Conservation (phyloP, 2,113 vertebrate species). For the Orcinus orca region DNA sequence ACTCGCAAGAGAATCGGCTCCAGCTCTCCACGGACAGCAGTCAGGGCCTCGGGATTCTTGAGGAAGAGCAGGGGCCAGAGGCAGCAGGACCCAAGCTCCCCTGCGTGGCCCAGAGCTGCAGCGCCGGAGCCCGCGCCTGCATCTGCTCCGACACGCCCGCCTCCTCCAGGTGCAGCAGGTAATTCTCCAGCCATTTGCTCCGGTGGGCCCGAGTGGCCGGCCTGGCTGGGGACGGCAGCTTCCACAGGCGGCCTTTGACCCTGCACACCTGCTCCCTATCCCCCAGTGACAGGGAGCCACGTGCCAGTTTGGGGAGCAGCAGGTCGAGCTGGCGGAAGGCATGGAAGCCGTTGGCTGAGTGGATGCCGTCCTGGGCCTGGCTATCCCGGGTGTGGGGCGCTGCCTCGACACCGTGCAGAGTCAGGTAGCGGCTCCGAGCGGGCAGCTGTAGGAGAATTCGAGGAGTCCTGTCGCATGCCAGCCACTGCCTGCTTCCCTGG, state of each 20-base stretch:
- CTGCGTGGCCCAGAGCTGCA: conserved; percentile 91
- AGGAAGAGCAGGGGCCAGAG: conserved; percentile 90
- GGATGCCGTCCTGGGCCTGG: conserved; percentile 64
- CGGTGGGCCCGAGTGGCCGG: conserved; percentile 63
- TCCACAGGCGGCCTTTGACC: conserved; percentile 80
- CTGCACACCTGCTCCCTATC: conserved; percentile 78
- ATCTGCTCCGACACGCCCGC: conserved; percentile 79
- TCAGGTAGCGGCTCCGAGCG: conserved; percentile 89
- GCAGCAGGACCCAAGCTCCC: conserved; percentile 88
- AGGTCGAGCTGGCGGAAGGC: conserved; percentile 85
- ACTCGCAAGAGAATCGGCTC: conserved; percentile 37
- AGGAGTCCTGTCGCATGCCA: conserved; percentile 88
- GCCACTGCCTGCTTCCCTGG: conserved; percentile 65
- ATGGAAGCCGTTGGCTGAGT: conserved; percentile 81
- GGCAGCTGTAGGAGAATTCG: conserved; percentile 84
- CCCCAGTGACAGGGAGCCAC: conserved; percentile 80
- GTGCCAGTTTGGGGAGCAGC: conserved; percentile 86
- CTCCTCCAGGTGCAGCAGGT: conserved; percentile 82
- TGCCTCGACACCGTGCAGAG: conserved; percentile 83
- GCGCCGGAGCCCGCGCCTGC: conserved; percentile 82
- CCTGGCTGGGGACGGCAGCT: conserved; percentile 76
- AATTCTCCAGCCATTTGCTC: conserved; percentile 85
- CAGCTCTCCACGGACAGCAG: conserved; percentile 85
- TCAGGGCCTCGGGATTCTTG: conserved; percentile 85
- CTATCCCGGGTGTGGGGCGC: background rate